A percentile compares a stretch with the other conserved stretches of the same genome.
Conservation (phyloP, 2,888 invertebrate species). For the Stenchaetothrips biformis region DNA sequence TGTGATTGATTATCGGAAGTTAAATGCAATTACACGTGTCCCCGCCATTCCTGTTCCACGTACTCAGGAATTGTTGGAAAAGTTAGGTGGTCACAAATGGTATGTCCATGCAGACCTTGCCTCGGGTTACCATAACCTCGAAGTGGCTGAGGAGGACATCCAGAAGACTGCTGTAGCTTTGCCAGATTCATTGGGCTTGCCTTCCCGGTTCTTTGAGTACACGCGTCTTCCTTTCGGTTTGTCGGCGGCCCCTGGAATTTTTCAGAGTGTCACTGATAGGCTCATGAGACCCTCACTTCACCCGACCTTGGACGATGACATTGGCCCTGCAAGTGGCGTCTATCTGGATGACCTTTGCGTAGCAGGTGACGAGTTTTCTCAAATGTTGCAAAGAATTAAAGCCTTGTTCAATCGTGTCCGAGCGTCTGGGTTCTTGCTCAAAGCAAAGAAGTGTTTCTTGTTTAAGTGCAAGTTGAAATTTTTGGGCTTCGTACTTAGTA, state of each 20-base stretch:
- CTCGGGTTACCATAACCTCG: constrained; percentile 36
- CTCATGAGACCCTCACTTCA: background rate
- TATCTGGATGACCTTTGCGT: background rate
- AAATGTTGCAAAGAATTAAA: background rate
- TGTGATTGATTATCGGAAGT: constrained; percentile 30
- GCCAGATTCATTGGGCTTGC: background rate
- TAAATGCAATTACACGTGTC: constrained; percentile 33
- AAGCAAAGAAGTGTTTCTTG: too few species aligned
- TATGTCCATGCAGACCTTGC: constrained; percentile 35
- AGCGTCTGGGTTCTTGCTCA: too few species aligned
- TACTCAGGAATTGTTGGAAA: constrained; percentile 36
- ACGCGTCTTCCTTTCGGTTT: background rate
- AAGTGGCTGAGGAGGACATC: constrained; percentile 30
- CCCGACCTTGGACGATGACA: background rate
- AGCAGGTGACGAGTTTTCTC: background rate
- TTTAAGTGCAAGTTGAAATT: too few species aligned
- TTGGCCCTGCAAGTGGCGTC: background rate
- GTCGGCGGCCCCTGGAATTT: background rate
- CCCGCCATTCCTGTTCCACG: constrained; percentile 32
- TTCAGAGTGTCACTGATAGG: background rate
- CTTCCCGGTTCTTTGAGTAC: background rate
- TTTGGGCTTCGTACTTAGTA: too few species aligned
- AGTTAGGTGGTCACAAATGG: constrained; percentile 34
- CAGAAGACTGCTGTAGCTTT: constrained; percentile 35
- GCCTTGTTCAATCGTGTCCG: too few species aligned